Evolutionary conservation across 2,797 vertebrate species (phyloP).

Genomic region (Buceros bicornis): DNA sequence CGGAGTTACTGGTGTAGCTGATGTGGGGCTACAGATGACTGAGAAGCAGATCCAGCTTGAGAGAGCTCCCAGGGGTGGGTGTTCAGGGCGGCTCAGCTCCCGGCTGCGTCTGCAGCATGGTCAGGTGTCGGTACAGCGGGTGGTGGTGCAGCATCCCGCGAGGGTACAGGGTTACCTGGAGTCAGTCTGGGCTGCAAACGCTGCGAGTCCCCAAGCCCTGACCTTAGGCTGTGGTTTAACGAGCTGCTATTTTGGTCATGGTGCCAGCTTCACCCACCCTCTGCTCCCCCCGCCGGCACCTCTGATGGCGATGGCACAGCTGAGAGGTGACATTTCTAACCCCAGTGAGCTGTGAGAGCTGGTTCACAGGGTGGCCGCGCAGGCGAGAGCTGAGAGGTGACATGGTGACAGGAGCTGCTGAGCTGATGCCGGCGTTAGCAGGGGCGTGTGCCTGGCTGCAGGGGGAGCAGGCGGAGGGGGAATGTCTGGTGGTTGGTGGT

Average conservation of each 20-base stretch:
- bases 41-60: not conserved
- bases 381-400: constrained; percentile 13
- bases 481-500: not conserved
- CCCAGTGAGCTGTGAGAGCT: not conserved
- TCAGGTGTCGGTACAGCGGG: not conserved
- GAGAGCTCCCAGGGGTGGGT: not conserved
- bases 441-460: not conserved
- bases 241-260: not conserved
- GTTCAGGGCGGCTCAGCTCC: not conserved
- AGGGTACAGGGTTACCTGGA: not conserved
- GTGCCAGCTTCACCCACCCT: constrained; percentile 6
- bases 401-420: constrained; percentile 10
- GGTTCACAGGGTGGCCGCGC: not conserved
- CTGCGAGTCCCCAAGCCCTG: not conserved
- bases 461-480: not conserved
- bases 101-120: not conserved
- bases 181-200: not conserved
- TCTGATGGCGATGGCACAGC: not conserved
- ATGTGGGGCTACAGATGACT: not conserved
- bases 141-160: rapidly evolving
- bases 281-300: not conserved
- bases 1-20: not conserved
- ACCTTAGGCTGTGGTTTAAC: constrained; percentile 10
- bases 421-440: not conserved
- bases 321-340: constrained; percentile 35